phyloP scores from a whole-genome alignment of 2,113 vertebrate species.

The Astur gentilis region DNA sequence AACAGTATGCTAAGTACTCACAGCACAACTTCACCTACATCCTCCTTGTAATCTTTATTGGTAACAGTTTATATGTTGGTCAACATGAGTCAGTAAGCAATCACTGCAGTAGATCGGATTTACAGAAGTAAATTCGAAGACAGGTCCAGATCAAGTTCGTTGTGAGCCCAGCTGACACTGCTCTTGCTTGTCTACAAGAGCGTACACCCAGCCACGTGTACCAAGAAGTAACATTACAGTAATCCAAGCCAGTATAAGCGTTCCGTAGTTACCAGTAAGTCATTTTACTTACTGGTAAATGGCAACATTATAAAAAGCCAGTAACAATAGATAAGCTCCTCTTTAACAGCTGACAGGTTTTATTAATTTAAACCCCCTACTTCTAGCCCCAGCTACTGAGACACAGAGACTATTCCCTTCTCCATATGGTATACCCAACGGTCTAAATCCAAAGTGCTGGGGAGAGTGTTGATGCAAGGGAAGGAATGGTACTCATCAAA shows the following conservation, averaged over 20 bases:
- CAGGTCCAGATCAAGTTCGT: neutral
- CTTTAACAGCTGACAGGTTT: neutral
- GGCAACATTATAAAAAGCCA: neutral
- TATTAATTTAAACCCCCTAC: neutral
- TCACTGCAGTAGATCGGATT: neutral
- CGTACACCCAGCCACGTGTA: neutral
- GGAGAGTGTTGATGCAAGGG: neutral
- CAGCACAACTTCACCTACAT: neutral
- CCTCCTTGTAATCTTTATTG: neutral
- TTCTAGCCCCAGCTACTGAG: neutral
- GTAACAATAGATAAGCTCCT: neutral
- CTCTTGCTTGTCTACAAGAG: neutral
- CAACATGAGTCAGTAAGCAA: neutral
- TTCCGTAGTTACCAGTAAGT: neutral
- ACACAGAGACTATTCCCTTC: neutral
- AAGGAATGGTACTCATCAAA: neutral
- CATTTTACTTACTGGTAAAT: neutral
- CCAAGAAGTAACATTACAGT: neutral
- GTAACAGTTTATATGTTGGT: neutral
- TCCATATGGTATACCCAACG: neutral
- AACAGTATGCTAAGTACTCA: neutral
- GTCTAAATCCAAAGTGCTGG: neutral
- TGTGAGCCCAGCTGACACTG: neutral
- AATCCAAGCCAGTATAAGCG: neutral
- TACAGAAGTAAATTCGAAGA: neutral